Evolutionary conservation across 2,888 invertebrate genomes (phyloP).

Genomic region (Cerceris ruficornis): DNA sequence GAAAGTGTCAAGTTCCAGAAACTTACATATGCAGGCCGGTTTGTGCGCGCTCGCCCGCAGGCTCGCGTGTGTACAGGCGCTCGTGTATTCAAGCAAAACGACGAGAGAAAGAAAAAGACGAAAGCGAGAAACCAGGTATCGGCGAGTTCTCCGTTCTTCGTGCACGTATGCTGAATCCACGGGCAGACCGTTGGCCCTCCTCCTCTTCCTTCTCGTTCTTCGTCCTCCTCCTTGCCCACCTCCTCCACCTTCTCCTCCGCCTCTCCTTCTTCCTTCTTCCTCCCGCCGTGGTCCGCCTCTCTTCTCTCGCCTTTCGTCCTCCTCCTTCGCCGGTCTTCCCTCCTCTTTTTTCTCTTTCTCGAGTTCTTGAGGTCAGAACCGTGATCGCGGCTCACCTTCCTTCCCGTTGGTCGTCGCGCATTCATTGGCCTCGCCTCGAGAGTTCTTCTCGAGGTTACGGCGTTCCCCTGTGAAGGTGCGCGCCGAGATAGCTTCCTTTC

Average conservation of each 20-base stretch:
- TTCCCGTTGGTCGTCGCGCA: slow-evolving; percentile 69
- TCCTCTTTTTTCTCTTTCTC: slow-evolving; percentile 32
- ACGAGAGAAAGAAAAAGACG: slow-evolving; percentile 32
- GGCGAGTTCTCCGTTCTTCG: slow-evolving; percentile 36
- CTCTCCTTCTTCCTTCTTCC: slow-evolving; percentile 7
- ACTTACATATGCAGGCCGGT: slow-evolving; percentile 15
- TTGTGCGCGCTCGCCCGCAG: not conserved
- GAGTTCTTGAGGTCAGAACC: slow-evolving; percentile 74
- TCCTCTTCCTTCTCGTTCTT: slow-evolving; percentile 13
- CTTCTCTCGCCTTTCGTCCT: slow-evolving; percentile 12
- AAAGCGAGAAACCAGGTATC: slow-evolving; percentile 50
- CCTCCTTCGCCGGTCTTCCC: not conserved
- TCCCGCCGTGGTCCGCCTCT: not conserved
- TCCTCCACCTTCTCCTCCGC: slow-evolving; percentile 5
- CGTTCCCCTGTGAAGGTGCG: slow-evolving; percentile 37
- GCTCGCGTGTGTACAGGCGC: not conserved
- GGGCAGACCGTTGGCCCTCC: slow-evolving; percentile 38
- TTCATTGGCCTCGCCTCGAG: slow-evolving; percentile 71
- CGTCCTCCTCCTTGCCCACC: not conserved
- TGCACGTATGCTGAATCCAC: slow-evolving; percentile 46
- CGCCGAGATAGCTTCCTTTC: slow-evolving; percentile 29
- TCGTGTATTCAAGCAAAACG: slow-evolving; percentile 38
- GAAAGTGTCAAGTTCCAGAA: slow-evolving; percentile 44
- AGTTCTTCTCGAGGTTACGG: slow-evolving; percentile 55
- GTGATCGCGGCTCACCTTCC: slow-evolving; percentile 68